phyloP scores from a whole-genome alignment of 2,113 vertebrate species.

The Rhinoptilus africanus region DNA sequence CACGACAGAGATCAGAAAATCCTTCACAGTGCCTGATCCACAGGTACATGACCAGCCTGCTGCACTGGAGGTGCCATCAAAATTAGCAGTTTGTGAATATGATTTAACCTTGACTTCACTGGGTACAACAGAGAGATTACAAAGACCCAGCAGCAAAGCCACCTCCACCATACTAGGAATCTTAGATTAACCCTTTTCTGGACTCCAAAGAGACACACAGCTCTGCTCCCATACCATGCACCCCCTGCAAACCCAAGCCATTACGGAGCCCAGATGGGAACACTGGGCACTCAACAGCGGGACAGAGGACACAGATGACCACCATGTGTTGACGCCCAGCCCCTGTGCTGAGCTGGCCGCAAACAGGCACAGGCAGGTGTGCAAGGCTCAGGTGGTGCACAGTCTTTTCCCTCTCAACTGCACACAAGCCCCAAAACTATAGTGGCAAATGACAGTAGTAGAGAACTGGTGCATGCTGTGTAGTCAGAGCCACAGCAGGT shows the following conservation, averaged over 20 bases:
- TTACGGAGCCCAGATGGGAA: background rate
- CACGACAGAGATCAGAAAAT: background rate
- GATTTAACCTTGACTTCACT: background rate
- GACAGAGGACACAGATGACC: background rate
- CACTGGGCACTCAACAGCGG: background rate
- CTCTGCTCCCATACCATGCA: accelerated
- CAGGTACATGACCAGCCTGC: background rate
- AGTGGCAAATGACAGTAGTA: background rate
- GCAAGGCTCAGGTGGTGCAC: accelerated
- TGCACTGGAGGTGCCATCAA: background rate
- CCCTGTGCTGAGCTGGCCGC: accelerated
- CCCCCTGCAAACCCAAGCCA: background rate
- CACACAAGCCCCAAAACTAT: background rate
- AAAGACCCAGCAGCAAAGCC: background rate
- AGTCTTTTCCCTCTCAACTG: background rate
- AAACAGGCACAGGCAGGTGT: background rate
- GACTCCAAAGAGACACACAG: background rate
- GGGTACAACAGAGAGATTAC: background rate
- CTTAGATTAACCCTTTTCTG: background rate
- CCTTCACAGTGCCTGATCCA: background rate
- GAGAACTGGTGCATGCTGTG: background rate
- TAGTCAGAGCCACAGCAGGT: background rate
- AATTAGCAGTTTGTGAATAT: background rate
- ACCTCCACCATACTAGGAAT: background rate
- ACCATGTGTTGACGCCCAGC: accelerated